These are phyloP conservation scores for Todiramphus chloris DNA, from an alignment of 2,113 vertebrate genomes.

Conservation along the genomic window DNA sequence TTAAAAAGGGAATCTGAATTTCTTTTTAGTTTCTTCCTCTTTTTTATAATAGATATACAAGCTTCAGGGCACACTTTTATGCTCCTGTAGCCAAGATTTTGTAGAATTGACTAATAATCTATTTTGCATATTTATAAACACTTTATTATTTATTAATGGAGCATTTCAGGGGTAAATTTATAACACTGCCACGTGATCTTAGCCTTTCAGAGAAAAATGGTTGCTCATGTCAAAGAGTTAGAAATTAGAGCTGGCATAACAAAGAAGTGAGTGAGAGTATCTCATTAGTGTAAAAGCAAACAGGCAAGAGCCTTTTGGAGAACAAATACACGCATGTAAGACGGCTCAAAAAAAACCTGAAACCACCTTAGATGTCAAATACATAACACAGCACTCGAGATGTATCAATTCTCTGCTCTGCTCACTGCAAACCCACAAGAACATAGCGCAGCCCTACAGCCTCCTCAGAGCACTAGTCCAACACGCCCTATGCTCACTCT, in stretches of 20 bases:
- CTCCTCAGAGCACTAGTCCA: rapidly evolving
- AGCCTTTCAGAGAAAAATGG: slow-evolving; percentile 54
- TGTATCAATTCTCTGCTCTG: neutral
- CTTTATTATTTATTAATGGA: slow-evolving; percentile 75
- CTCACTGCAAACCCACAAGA: neutral
- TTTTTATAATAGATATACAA: slow-evolving; percentile 47
- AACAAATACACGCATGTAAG: neutral
- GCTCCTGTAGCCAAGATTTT: slow-evolving; percentile 55
- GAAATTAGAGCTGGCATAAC: slow-evolving; percentile 10
- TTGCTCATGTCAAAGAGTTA: slow-evolving; percentile 6
- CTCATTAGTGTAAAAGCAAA: slow-evolving; percentile 48
- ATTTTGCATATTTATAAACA: slow-evolving; percentile 79
- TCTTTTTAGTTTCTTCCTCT: slow-evolving; percentile 41
- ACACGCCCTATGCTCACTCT: rapidly evolving
- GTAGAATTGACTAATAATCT: slow-evolving; percentile 74
- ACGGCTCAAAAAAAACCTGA: neutral
- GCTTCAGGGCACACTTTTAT: slow-evolving; percentile 63
- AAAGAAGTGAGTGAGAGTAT: neutral
- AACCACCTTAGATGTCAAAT: neutral
- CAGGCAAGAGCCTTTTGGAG: neutral
- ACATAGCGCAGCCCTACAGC: neutral
- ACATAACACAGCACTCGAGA: neutral
- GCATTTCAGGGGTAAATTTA: slow-evolving; percentile 70
- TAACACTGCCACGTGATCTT: slow-evolving; percentile 48
- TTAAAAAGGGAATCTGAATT: slow-evolving; percentile 64